phyloP scores from a whole-genome alignment of 2,113 vertebrate genomes.

The Dromaius novaehollandiae region DNA sequence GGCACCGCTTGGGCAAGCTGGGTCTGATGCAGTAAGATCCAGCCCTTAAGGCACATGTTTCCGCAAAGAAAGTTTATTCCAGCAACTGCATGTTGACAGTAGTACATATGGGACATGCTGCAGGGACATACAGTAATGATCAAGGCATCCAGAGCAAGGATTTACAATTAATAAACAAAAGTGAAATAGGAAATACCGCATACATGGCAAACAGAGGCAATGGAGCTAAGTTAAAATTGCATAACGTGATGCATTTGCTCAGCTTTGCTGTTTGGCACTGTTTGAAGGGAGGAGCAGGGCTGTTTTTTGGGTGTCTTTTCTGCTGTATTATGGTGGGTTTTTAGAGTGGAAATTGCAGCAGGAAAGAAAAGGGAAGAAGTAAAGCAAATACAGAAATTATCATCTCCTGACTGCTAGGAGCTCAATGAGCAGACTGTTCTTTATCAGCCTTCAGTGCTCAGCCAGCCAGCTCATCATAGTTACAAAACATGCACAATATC shows the following conservation, averaged over 20 bases:
- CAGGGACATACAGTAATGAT: background rate
- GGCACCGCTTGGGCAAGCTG: background rate
- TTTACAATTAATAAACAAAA: background rate
- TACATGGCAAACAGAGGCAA: background rate
- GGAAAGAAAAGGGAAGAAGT: background rate
- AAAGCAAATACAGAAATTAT: background rate
- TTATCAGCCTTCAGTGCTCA: background rate
- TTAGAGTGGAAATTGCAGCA: background rate
- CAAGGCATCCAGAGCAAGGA: background rate
- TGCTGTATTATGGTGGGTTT: background rate
- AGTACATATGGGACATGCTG: background rate
- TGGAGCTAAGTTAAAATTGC: background rate
- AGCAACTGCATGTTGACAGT: background rate
- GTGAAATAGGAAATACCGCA: constrained; percentile 15
- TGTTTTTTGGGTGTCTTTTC: background rate
- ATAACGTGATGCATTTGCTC: background rate
- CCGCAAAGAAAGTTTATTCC: background rate
- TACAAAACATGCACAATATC: background rate
- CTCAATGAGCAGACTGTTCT: background rate
- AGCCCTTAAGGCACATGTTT: background rate
- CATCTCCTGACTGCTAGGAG: background rate
- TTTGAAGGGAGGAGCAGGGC: background rate
- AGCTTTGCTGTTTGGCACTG: background rate
- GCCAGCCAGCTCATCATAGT: background rate
- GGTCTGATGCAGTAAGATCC: background rate